A percentile compares a stretch with the other conserved stretches of the same genome.
These are phyloP conservation scores for Philantomba maxwellii DNA, from an alignment of 2,113 vertebrate genomes.

Conservation along the genomic window DNA sequence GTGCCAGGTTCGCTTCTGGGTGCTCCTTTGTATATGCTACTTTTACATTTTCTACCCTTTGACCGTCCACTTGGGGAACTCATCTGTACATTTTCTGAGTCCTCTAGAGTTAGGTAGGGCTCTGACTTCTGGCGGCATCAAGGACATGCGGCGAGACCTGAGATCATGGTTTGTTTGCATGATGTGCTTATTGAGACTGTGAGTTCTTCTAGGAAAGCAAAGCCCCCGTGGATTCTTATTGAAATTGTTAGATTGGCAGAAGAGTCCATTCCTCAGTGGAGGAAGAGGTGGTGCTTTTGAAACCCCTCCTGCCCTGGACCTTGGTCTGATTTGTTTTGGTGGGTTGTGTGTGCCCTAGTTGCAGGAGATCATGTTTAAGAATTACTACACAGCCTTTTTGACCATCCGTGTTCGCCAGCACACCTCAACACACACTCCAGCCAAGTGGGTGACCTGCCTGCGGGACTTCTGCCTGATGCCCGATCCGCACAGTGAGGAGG, in stretches of 20 bases:
- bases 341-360: slow-evolving; percentile 75
- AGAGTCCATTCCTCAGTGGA: neutral
- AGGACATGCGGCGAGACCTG: neutral
- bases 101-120: neutral
- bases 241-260: neutral
- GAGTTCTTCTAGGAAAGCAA: neutral
- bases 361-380: slow-evolving; percentile 90
- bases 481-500: slow-evolving; percentile 90
- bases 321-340: neutral
- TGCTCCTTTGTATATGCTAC: neutral
- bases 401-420: slow-evolving; percentile 85
- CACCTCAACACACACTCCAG: slow-evolving; percentile 51
- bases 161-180: neutral
- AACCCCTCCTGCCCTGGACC: neutral
- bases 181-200: neutral
- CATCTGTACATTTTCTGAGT: neutral
- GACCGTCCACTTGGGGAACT: neutral
- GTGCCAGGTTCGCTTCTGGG: neutral
- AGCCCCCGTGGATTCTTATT: neutral
- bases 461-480: slow-evolving; percentile 87
- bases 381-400: slow-evolving; percentile 92
- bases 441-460: slow-evolving; percentile 88
- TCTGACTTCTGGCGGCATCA: neutral
- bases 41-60: neutral
- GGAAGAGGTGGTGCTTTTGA: neutral